Evolutionary conservation across 2,888 invertebrate genomes (phyloP).

Genomic region (Ligdia adustata): DNA sequence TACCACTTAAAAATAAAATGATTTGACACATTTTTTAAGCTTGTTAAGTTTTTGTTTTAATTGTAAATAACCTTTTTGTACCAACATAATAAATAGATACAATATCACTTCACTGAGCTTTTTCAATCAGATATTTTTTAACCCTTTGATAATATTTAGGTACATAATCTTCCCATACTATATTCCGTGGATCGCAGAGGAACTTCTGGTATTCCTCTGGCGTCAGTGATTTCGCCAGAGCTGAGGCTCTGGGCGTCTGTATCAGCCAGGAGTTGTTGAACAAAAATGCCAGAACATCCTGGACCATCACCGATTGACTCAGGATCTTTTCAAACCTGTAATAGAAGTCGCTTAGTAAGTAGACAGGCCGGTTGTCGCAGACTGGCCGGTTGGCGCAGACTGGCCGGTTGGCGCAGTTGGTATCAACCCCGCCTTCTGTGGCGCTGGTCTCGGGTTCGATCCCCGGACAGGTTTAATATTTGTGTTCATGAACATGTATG

Average conservation of each 20-base stretch:
- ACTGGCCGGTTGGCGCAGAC: too few species aligned
- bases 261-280: constrained; percentile 92
- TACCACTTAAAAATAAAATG: too few species aligned
- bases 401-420: too few species aligned
- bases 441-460: too few species aligned
- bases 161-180: constrained; percentile 92
- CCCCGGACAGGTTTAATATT: too few species aligned
- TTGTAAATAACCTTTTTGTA: too few species aligned
- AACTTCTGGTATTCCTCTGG: constrained; percentile 87
- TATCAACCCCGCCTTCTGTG: too few species aligned
- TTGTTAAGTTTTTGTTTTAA: too few species aligned
- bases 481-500: too few species aligned
- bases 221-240: constrained; percentile 82
- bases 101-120: constrained; percentile 7
- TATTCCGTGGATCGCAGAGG: constrained; percentile 89
- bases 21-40: too few species aligned
- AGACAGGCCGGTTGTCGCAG: too few species aligned
- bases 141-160: constrained; percentile 92
- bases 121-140: constrained; percentile 79
- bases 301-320: constrained; percentile 86
- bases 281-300: constrained; percentile 89
- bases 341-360: too few species aligned
- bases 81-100: neutral
- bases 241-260: constrained; percentile 87
- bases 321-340: constrained; percentile 88